Evolutionary conservation across 1,140 invertebrate genomes (phyloP), one percentile per base, ranked within the genome.

Genomic region (Micrasema minimum): DNA sequence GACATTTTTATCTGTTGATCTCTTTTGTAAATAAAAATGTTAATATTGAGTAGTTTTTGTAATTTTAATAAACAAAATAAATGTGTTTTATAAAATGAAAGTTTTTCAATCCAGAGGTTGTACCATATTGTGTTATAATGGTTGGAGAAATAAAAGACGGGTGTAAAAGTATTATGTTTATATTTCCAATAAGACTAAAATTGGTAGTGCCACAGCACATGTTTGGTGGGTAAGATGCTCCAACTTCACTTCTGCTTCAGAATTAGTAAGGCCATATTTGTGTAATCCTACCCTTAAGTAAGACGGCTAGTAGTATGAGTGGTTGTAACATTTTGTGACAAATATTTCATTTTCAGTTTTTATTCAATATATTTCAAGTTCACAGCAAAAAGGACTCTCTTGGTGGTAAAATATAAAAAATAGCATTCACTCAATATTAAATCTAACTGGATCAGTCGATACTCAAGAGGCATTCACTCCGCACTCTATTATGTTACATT

Each of bases 401-500:
- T 70, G 53, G 43, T 62, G 69, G 61, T 75, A 75, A 72, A 75
- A 75, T 72, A 75, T 72, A 75, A 75, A 75, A 72, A 72, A 75
- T 71, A 70, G 67, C 70, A 59, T 70, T 65, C 69, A 67, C 68
- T 71, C 64, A 59, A 69, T 51, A 59, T 66, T 69, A 55, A 71
- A 68, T 61, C 72, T 74, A 74, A 55, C 50, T 43, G 64, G 57
- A 71, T 74, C 72, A 74, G 72, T 74, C 72, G 38, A 51, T 74
- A 71, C 64, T 50, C 51, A 26, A 55, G 23, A 46, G 14, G 26
- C 66, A 26, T 46, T 31, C 48, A 55, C 23, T 43, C 50, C 50
- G 45, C 35, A 43, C 45, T 53, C 23, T 35, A 14, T 66, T 64
- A 59, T 12, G 18, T 59, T 31, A 45, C 59, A 31, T 72, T n/a